These are phyloP conservation scores for Medauroidea extradentata DNA, from an alignment of 1,140 invertebrate genomes.

Conservation along the genomic window DNA sequence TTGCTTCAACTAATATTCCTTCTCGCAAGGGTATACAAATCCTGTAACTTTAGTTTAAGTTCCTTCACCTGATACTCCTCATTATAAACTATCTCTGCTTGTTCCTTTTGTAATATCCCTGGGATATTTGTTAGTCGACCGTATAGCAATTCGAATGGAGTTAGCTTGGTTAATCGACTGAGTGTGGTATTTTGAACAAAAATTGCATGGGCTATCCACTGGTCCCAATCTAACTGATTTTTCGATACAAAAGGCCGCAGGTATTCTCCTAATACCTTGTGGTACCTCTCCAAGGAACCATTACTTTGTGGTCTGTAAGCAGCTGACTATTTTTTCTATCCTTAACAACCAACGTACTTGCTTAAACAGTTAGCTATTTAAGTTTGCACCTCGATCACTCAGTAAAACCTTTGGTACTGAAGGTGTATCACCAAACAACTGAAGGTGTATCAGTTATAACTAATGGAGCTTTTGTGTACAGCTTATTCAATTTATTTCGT, in stretches of 20 bases:
- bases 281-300: slow-evolving; percentile 25
- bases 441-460: slow-evolving; percentile 21
- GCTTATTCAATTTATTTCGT: slow-evolving; percentile 11
- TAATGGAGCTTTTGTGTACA: slow-evolving; percentile 22
- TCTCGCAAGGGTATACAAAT: too few species aligned
- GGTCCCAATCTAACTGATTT: slow-evolving; percentile 33
- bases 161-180: slow-evolving; percentile 30
- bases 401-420: slow-evolving; percentile 31
- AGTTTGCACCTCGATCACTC: slow-evolving; percentile 34
- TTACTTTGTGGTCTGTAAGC: slow-evolving; percentile 28
- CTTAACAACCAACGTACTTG: slow-evolving; percentile 24
- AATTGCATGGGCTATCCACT: slow-evolving; percentile 7
- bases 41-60: too few species aligned
- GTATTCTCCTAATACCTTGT: slow-evolving; percentile 27
- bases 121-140: slow-evolving; percentile 27
- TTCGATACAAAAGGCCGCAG: slow-evolving; percentile 26
- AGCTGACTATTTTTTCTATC: slow-evolving; percentile 29
- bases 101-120: slow-evolving; percentile 1
- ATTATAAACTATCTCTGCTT: neutral
- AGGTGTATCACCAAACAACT: slow-evolving; percentile 27
- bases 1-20: too few species aligned
- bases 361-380: slow-evolving; percentile 26
- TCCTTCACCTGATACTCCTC: too few species aligned
- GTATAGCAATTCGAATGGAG: slow-evolving; percentile 32
- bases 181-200: slow-evolving; percentile 31